A percentile compares a stretch with the other conserved stretches of the same genome.
phyloP scores from a whole-genome alignment of 64 coral and sea anemone species.

The Stichodactyla helianthus region DNA sequence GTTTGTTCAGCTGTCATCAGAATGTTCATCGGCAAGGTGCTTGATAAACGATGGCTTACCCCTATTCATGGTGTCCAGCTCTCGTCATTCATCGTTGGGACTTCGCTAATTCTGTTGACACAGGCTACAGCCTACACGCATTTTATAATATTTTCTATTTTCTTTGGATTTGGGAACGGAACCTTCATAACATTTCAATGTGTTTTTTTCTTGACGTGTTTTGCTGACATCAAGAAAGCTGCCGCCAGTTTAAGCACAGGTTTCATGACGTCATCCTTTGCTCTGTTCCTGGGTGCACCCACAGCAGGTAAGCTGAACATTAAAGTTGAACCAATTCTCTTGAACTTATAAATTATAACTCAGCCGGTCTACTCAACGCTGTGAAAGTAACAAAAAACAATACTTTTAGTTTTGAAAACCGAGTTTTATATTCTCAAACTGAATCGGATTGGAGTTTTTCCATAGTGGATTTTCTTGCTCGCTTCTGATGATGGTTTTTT shows the following conservation, averaged over 20 bases:
- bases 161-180: conserved; percentile 35
- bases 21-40: conserved; percentile 1
- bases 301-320: background rate
- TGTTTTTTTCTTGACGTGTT: conserved; percentile 31
- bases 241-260: background rate
- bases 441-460: no score
- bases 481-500: no score
- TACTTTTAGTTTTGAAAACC: no score
- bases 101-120: background rate
- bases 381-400: no score
- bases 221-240: background rate
- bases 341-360: no score
- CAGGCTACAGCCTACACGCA: conserved; percentile 12
- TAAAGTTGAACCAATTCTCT: no score
- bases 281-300: background rate
- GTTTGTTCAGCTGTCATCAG: conserved; percentile 14
- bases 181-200: conserved; percentile 14
- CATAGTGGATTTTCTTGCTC: no score
- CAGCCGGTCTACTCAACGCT: no score
- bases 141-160: conserved; percentile 14
- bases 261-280: background rate
- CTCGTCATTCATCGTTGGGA: background rate
- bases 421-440: no score
- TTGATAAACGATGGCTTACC: conserved; percentile 17
- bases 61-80: conserved; percentile 15